phyloP scores from a whole-genome alignment of 2,797 vertebrate genomes.

The Crocodylus rhombifer region DNA sequence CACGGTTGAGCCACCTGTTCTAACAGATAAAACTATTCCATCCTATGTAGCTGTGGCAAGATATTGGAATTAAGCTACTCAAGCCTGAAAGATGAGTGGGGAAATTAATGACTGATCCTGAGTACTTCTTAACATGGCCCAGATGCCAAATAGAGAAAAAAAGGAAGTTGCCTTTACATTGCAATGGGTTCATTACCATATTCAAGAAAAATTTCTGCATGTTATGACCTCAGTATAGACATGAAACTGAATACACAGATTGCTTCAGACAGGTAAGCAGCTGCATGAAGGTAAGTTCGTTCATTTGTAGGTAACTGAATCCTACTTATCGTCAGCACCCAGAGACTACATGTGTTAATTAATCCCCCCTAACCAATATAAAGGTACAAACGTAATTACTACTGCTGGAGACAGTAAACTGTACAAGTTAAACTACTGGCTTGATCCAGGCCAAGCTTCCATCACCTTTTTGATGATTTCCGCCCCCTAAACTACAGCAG shows the following conservation, averaged over 20 bases:
- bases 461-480: not conserved
- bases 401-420: not conserved
- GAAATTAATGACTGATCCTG: constrained; percentile 35
- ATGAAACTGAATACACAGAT: not conserved
- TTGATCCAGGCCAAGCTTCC: not conserved
- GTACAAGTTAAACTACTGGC: not conserved
- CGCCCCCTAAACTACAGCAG: not conserved
- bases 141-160: not conserved
- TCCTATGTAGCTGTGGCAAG: not conserved
- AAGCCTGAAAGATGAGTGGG: constrained; percentile 61
- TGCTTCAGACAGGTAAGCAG: not conserved
- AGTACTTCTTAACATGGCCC: not conserved
- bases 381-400: not conserved
- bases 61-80: constrained; percentile 49
- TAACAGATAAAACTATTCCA: not conserved
- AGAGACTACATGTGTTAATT: not conserved
- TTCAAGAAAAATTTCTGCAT: not conserved
- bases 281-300: not conserved
- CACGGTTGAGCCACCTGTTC: constrained; percentile 21
- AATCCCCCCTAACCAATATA: fast-evolving
- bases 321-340: not conserved
- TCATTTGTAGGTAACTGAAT: not conserved
- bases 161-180: not conserved
- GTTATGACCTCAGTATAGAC: not conserved
- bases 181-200: not conserved